Percentiles rank a stretch among this genome's conserved stretches.
These are phyloP conservation scores for Synergus itoensis DNA, from an alignment of 2,888 invertebrate genomes.

Conservation along the genomic window DNA sequence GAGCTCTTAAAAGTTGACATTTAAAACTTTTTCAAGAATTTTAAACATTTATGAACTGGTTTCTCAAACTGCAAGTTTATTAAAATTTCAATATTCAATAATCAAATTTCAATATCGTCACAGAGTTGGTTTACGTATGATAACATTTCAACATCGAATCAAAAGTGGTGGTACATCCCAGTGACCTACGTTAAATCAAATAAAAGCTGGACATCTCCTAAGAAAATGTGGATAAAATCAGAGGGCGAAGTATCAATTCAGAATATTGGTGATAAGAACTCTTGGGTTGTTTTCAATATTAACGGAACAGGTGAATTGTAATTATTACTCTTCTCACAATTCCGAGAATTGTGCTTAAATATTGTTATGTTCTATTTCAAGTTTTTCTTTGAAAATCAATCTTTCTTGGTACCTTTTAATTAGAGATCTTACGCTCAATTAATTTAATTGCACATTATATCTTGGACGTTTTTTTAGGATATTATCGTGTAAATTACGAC, in stretches of 20 bases:
- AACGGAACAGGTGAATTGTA: conserved; percentile 63
- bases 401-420: background rate
- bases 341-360: background rate
- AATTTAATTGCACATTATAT: background rate
- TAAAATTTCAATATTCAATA: background rate
- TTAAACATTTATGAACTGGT: background rate
- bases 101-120: background rate
- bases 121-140: conserved; percentile 25
- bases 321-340: conserved; percentile 5
- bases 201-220: conserved; percentile 60
- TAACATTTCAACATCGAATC: background rate
- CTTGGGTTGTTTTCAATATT: conserved; percentile 71
- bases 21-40: background rate
- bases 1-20: background rate
- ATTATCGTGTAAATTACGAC: conserved; percentile 74
- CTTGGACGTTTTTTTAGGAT: conserved; percentile 66
- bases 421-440: background rate
- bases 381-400: background rate
- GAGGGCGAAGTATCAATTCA: conserved; percentile 56
- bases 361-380: background rate
- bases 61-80: too few species aligned
- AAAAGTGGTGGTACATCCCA: conserved; percentile 67
- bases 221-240: conserved; percentile 63
- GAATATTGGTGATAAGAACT: conserved; percentile 52
- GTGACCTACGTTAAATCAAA: conserved; percentile 61